These are phyloP conservation scores for Regulus satrapa DNA, from an alignment of 2,113 vertebrate species.

Conservation along the genomic window DNA sequence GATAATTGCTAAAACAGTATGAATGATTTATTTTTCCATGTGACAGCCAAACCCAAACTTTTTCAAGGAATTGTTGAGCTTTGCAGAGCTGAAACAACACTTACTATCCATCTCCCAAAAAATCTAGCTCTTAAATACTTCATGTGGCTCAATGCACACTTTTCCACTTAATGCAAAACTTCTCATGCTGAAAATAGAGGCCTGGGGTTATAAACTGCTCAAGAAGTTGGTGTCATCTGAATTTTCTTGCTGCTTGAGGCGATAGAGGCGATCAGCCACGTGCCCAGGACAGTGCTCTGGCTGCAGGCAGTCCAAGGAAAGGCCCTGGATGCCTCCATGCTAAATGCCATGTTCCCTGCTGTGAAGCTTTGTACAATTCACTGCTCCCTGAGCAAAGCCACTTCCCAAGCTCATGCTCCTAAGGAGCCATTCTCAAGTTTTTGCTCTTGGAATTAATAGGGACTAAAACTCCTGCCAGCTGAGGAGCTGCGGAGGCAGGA, in stretches of 20 bases:
- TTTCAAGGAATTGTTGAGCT: background rate
- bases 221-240: background rate
- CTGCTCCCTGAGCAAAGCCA: background rate
- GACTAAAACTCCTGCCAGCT: background rate
- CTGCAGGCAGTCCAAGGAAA: background rate
- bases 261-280: background rate
- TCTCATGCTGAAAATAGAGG: background rate
- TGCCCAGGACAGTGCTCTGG: background rate
- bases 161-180: background rate
- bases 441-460: background rate
- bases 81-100: background rate
- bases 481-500: background rate
- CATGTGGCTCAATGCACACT: background rate
- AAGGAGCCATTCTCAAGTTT: background rate
- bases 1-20: background rate
- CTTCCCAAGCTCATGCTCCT: background rate
- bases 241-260: background rate
- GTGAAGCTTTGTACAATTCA: background rate
- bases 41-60: background rate
- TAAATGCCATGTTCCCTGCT: background rate
- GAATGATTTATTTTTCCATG: background rate
- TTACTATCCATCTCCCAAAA: background rate
- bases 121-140: background rate
- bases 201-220: background rate
- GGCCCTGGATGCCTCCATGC: background rate